Conservation (phyloP, 37 sponge, comb jelly and placozoan genomes). For the Hormiphora californensis region DNA sequence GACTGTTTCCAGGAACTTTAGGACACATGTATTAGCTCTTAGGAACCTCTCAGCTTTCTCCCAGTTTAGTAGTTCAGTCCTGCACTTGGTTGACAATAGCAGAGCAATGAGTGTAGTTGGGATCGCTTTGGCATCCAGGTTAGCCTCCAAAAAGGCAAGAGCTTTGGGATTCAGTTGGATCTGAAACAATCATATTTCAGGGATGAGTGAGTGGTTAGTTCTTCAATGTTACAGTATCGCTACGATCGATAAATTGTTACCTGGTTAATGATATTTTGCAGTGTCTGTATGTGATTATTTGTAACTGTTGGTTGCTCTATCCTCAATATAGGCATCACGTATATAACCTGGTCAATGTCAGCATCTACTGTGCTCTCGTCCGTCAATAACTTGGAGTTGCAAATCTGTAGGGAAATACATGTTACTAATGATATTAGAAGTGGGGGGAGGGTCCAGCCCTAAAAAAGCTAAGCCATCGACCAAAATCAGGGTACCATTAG, state of each 20-base stretch:
- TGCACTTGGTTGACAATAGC: background rate
- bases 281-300: conserved; percentile 6
- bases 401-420: too few relatives aligned
- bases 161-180: conserved; percentile 27
- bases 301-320: conserved; percentile 2
- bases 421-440: too few relatives aligned
- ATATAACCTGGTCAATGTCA: background rate
- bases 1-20: conserved; percentile 15
- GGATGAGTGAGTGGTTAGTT: background rate
- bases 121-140: conserved; percentile 14
- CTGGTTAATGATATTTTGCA: conserved; percentile 19
- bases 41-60: background rate
- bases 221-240: background rate
- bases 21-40: conserved; percentile 3
- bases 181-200: conserved; percentile 17
- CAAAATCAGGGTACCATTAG: too few relatives aligned
- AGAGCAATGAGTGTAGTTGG: conserved; percentile 39
- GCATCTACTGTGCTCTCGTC: conserved; percentile 36
- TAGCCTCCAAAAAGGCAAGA: background rate
- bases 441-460: too few relatives aligned
- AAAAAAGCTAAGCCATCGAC: too few relatives aligned
- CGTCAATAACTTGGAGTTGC: background rate
- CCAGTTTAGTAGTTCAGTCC: background rate
- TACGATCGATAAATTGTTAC: background rate
- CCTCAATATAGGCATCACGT: background rate